Evolutionary conservation across 2,888 invertebrate species (phyloP), one percentile per base, ranked within the genome.

Genomic region (Drosophila phalerata): DNA sequence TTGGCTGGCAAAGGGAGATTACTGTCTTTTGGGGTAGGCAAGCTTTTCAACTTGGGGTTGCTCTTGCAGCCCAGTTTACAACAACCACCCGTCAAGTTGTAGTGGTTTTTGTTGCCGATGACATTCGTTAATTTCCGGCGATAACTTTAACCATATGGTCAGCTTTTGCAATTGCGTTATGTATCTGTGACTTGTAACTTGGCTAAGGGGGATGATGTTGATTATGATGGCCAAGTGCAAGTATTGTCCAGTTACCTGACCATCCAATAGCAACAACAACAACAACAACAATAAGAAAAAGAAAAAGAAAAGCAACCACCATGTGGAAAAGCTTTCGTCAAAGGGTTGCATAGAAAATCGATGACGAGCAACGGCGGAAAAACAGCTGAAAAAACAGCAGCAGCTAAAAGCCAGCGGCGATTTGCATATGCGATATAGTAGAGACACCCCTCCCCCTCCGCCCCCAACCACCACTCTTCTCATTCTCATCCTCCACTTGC

Each of bases 51-150:
- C 22, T 32, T 32, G 40, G 49, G 60, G 49, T 62, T 62, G 61
- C 61, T 61, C 17, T 22, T 42, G 55, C 42, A 60, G 11, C 34
- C n/a, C 34, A 34, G 0, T 34, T 22, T 19, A 32, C 49, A 15
- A 17, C 28, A 48, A 52, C 52, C 51, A 51, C 37, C 49, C 37
- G 32, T 13, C 13, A 34, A 28, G 37, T 49, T 52, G 66, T 43
- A 38, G 53, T 58, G 62, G 64, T 38, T 37, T 49, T 43, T 45
- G 28, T 32, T 22, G 55, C 49, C 69, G 67, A 80, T 80, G 79
- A 79, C 79, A 72, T 81, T 80, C 67, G 77, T 82, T 82, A 77
- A 74, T 77, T 85, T 85, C 60, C 66, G 49, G 48, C 56, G 49
- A 48, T 52, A 56, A 58, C 48, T 63, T 53, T 17, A 57, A 43